Base-by-base conservation (phyloP, 2,888 invertebrate species). In the Aspidapion aeneum region DNA sequence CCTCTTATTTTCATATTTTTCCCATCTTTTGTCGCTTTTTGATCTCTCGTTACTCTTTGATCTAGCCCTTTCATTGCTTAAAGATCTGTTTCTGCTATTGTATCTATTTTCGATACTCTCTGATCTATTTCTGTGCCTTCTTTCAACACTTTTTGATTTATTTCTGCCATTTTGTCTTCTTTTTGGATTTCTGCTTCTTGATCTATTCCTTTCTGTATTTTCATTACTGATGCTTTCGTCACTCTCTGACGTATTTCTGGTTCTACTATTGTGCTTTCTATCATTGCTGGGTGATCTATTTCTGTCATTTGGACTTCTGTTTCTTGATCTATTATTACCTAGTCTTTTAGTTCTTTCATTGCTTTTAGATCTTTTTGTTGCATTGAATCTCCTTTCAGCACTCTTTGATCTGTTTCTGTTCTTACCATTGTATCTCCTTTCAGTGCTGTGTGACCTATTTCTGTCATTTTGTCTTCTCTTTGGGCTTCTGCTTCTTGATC, bases 161-260 rank as follows among this genome's bases (percentile, higher is more conserved):
- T 9, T 18, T 35, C 35, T 35, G 12, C 35, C 35, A 35, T 35
- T 3, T 35, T 35, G 35, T 35, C 12, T 35, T 35, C 56, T 56
- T 18, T 18, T 20, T 20, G 20, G 56, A n/a, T n/a, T 52, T 5
- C 52, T 9, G 52, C 18, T 18, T 52, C 52, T 52, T n/a, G 7
- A 18, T 18, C 17, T 18, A 5, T 52, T n/a, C 3, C 3, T 52
- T 5, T n/a, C 16, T 52, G 18, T 55, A 18, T 56, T 57, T 22
- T 62, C 61, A 9, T 66, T 63, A 57, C 66, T 66, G n/a, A n/a
- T n/a, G n/a, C n/a, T n/a, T 12, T 35, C 35, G 5, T 12, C 35
- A 35, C 35, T 35, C 35, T 35, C 35, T 35, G 35, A 35, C 12
- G n/a, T n/a, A n/a, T n/a, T n/a, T n/a, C n/a, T n/a, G n/a, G n/a